A percentile compares a stretch with the other conserved stretches of the same genome.
Evolutionary conservation across 2,888 invertebrate species (phyloP).

Genomic region (Eristalis pertinax): DNA sequence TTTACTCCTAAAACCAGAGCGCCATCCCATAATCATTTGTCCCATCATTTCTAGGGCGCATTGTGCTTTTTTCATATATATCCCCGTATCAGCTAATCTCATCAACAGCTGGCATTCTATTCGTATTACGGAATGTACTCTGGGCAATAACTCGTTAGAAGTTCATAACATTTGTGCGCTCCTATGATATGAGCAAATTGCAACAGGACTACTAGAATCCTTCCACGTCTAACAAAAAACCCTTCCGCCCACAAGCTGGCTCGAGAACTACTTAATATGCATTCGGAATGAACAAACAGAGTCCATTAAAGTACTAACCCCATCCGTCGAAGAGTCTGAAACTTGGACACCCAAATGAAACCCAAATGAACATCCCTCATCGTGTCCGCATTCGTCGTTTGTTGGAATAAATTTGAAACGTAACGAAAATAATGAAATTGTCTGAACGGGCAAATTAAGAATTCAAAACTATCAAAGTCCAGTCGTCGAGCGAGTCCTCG

Average conservation of each 20-base stretch:
- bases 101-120: background rate
- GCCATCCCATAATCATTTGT: too few species aligned
- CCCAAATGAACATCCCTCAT: constrained; percentile 52
- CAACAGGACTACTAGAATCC: background rate
- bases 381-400: constrained; percentile 22
- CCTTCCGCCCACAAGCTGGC: background rate
- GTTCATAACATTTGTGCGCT: background rate
- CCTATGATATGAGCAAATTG: background rate
- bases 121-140: background rate
- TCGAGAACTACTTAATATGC: constrained; percentile 55
- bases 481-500: constrained; percentile 13
- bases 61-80: too few species aligned
- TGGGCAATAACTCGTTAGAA: background rate
- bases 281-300: constrained; percentile 52
- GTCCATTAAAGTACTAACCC: constrained; percentile 58
- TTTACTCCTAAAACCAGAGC: too few species aligned
- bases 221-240: background rate
- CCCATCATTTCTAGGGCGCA: too few species aligned
- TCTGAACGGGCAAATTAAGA: constrained; percentile 65
- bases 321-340: constrained; percentile 23
- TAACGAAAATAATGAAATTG: constrained; percentile 71
- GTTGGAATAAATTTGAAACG: constrained; percentile 65
- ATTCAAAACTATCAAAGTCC: constrained; percentile 71
- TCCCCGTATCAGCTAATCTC: background rate
- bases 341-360: background rate